Percentiles rank a stretch among this genome's conserved stretches.
These are phyloP conservation scores for Rhabdomys pumilio DNA, from an alignment of 2,797 vertebrate genomes.

Conservation along the genomic window DNA sequence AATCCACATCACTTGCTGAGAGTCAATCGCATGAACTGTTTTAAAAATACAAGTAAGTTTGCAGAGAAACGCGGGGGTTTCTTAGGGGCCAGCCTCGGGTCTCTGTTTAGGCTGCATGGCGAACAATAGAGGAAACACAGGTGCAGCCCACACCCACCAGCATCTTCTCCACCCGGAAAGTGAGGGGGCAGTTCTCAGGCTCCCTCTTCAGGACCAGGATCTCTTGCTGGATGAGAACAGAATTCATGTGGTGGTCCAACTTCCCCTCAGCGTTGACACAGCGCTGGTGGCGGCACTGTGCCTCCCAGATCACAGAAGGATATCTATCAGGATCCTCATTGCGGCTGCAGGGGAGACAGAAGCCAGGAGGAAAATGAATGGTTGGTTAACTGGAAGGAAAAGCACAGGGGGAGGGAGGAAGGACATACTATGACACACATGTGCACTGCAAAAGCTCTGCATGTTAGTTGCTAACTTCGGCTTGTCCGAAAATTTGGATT, in stretches of 20 bases:
- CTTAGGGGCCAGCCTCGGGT: not conserved
- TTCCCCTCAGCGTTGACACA: constrained; percentile 79
- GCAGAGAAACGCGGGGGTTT: not conserved
- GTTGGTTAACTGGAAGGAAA: not conserved
- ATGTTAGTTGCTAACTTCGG: not conserved
- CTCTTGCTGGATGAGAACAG: constrained; percentile 87
- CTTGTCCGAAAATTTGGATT: not conserved
- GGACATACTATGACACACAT: not conserved
- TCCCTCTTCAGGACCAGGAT: constrained; percentile 88
- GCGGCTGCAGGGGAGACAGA: constrained; percentile 80
- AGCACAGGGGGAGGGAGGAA: not conserved
- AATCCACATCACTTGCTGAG: not conserved
- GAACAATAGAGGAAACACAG: constrained; percentile 83
- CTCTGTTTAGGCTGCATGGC: constrained; percentile 65
- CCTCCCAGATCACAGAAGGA: constrained; percentile 86
- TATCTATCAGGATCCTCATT: constrained; percentile 87
- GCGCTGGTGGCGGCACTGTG: constrained; percentile 82
- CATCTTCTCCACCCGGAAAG: constrained; percentile 88
- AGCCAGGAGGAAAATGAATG: constrained; percentile 43
- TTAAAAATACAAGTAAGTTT: not conserved
- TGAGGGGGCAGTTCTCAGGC: constrained; percentile 82
- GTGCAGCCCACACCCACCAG: constrained; percentile 88
- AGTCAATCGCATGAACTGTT: not conserved
- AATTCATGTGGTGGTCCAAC: constrained; percentile 85
- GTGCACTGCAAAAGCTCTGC: not conserved